A percentile compares a stretch with the other conserved stretches of the same genome.
These are phyloP conservation scores for Sorex araneus DNA, from an alignment of 2,113 vertebrate species.

Conservation along the genomic window DNA sequence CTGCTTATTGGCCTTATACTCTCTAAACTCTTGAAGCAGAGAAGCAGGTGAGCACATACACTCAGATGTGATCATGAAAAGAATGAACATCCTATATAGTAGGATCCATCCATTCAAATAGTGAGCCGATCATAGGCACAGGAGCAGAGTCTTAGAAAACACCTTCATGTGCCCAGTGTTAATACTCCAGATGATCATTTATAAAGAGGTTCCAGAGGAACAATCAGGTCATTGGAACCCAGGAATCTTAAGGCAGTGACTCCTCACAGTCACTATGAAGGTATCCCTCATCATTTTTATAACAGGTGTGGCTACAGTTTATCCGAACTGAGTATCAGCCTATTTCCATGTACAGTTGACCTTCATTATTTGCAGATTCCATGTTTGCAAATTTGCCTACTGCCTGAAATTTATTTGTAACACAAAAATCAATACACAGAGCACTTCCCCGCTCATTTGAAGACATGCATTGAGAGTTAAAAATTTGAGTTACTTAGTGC, in stretches of 20 bases:
- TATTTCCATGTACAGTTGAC: background rate
- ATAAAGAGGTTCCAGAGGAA: background rate
- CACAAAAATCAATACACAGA: background rate
- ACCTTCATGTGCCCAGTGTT: slow-evolving; percentile 9
- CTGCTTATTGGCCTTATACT: slow-evolving; percentile 43
- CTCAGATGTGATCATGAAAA: slow-evolving; percentile 10
- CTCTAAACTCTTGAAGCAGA: slow-evolving; percentile 13
- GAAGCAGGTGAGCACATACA: background rate
- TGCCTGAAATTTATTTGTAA: slow-evolving; percentile 42
- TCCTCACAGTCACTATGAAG: slow-evolving; percentile 49
- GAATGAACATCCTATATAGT: slow-evolving; percentile 4
- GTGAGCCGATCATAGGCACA: background rate
- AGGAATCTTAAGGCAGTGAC: slow-evolving; percentile 28
- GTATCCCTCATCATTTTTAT: slow-evolving; percentile 27
- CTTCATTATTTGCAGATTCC: slow-evolving; percentile 22
- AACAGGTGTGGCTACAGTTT: background rate
- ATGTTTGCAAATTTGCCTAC: slow-evolving; percentile 1
- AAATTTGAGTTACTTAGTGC: background rate
- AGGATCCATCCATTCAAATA: background rate
- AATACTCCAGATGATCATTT: slow-evolving; percentile 31
- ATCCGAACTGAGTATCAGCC: slow-evolving; percentile 9
- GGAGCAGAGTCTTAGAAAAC: slow-evolving; percentile 35
- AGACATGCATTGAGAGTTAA: background rate
- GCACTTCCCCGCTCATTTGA: background rate
- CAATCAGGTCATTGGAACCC: background rate